Percentiles rank a stretch among this genome's conserved stretches.
Evolutionary conservation across 2,113 vertebrate genomes (phyloP).

Genomic region (Pachyramphus minor): DNA sequence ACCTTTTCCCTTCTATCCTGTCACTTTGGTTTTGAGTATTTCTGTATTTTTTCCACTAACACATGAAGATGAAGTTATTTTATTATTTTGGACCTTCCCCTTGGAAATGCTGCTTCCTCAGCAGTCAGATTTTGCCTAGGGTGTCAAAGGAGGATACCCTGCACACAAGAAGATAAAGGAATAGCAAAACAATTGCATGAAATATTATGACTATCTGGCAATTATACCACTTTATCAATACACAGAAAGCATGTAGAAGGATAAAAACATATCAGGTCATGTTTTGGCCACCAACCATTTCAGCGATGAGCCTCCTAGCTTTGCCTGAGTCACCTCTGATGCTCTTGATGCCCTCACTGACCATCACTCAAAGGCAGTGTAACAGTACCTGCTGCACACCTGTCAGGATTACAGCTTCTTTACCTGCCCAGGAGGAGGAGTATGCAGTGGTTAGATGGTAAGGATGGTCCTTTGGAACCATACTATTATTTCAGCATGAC

Average conservation of each 20-base stretch:
- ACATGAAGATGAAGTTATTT: not conserved
- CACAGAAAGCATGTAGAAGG: not conserved
- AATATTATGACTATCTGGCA: not conserved
- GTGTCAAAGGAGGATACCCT: not conserved
- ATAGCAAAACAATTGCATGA: not conserved
- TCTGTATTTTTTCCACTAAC: not conserved
- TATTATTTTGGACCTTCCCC: not conserved
- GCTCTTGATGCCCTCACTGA: not conserved
- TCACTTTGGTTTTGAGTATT: not conserved
- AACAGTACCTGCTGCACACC: accelerated
- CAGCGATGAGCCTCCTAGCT: not conserved
- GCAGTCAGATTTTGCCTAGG: not conserved
- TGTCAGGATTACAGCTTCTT: not conserved
- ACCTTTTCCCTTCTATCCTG: not conserved
- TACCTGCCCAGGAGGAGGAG: not conserved
- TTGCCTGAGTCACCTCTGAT: not conserved
- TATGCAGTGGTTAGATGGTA: not conserved
- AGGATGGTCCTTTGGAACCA: not conserved
- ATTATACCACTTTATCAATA: not conserved
- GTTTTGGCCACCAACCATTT: not conserved
- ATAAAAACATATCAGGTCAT: not conserved
- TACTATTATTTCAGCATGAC: not conserved
- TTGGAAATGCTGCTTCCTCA: not conserved
- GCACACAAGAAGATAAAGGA: not conserved
- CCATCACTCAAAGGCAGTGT: too few relatives aligned